These are phyloP conservation scores for Entomobrya multifasciata DNA, from an alignment of 2,888 invertebrate species.

Conservation along the genomic window DNA sequence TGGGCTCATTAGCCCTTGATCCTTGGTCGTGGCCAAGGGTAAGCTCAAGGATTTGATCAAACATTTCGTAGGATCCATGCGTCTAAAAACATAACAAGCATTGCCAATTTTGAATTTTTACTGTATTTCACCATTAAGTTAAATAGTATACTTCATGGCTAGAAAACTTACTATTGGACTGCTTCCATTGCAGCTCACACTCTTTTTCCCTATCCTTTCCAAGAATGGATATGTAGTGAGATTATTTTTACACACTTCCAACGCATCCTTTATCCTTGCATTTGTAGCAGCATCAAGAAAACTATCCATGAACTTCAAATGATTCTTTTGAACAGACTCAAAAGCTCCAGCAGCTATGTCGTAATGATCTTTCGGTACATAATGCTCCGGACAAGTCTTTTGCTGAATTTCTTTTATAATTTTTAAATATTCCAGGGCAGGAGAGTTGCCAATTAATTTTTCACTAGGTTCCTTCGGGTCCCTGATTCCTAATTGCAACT, in stretches of 20 bases:
- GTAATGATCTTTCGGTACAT: constrained; percentile 65
- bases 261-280: constrained; percentile 61
- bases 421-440: constrained; percentile 61
- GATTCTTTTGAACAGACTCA: constrained; percentile 51
- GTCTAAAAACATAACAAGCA: too few relatives aligned
- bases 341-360: constrained; percentile 65
- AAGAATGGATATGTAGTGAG: constrained; percentile 62
- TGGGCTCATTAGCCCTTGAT: constrained; percentile 68
- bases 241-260: constrained; percentile 52
- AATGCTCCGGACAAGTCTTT: constrained; percentile 73
- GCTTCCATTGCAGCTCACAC: constrained; percentile 46
- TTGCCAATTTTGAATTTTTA: too few relatives aligned
- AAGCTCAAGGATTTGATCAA: constrained; percentile 47
- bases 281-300: constrained; percentile 53
- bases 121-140: too few relatives aligned
- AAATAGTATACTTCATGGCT: too few relatives aligned
- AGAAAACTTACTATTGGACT: constrained; percentile 29
- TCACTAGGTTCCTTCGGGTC: too few relatives aligned
- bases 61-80: constrained; percentile 47
- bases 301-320: constrained; percentile 40
- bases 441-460: neutral
- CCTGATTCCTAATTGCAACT: constrained; percentile 47
- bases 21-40: constrained; percentile 1
- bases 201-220: constrained; percentile 13
- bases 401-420: constrained; percentile 64